These are phyloP conservation scores for Aspidapion aeneum DNA, from an alignment of 2,888 invertebrate genomes.

Conservation along the genomic window DNA sequence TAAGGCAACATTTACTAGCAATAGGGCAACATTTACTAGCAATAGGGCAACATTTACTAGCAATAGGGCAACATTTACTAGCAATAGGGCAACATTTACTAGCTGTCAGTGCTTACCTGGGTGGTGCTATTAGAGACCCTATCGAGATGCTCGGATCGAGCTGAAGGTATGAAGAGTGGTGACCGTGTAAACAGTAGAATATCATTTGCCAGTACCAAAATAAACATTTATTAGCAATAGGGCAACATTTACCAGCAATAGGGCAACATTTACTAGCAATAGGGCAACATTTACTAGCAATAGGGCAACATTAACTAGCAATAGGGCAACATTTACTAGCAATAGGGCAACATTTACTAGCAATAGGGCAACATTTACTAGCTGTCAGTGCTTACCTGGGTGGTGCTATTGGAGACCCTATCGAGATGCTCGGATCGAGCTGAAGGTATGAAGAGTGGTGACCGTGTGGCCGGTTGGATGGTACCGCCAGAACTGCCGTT, in stretches of 20 bases:
- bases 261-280: too few species aligned
- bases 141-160: constrained; percentile 14
- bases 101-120: neutral
- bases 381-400: neutral
- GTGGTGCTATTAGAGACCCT: neutral
- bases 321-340: too few species aligned
- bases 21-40: too few species aligned
- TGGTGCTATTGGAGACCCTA: neutral
- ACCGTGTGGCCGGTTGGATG: constrained; percentile 29
- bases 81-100: neutral
- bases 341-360: neutral
- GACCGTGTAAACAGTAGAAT: too few species aligned
- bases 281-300: too few species aligned
- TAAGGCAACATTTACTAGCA: too few species aligned
- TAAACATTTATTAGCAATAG: too few species aligned
- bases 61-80: neutral
- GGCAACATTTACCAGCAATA: too few species aligned
- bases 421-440: constrained; percentile 15
- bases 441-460: constrained; percentile 40
- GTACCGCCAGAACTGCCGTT: constrained; percentile 41
- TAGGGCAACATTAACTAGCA: too few species aligned
- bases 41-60: too few species aligned
- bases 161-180: constrained; percentile 40
- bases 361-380: neutral
- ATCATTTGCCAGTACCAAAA: too few species aligned